Evolutionary conservation across 2,113 vertebrate species (phyloP).

Genomic region (Brachirus orientalis): DNA sequence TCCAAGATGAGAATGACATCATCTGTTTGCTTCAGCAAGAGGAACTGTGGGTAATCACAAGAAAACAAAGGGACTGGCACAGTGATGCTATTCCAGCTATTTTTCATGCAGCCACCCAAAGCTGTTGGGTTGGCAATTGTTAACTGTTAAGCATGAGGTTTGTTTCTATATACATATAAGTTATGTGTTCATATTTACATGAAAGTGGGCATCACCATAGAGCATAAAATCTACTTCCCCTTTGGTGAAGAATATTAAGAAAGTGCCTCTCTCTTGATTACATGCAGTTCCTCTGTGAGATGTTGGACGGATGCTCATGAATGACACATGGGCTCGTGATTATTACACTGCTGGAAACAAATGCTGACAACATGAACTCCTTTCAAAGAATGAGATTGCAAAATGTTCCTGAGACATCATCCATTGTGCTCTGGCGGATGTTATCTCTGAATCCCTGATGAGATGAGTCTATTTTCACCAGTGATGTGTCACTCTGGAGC

Average conservation of each 20-base stretch:
- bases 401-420: slow-evolving; percentile 32
- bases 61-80: slow-evolving; percentile 2
- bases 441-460: slow-evolving; percentile 31
- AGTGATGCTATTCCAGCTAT: slow-evolving; percentile 2
- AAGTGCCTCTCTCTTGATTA: too few species aligned
- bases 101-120: not conserved
- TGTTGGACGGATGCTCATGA: too few species aligned
- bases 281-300: too few species aligned
- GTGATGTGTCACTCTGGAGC: slow-evolving; percentile 19
- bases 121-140: not conserved
- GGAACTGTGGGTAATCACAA: slow-evolving; percentile 27
- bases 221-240: too few species aligned
- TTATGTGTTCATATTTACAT: too few species aligned
- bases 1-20: slow-evolving; percentile 6
- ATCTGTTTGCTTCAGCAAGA: not conserved
- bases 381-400: slow-evolving; percentile 12
- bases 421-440: slow-evolving; percentile 6
- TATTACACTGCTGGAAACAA: not conserved
- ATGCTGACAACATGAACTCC: not conserved
- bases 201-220: too few species aligned
- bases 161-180: too few species aligned
- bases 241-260: too few species aligned
- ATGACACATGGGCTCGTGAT: too few species aligned
- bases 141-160: not conserved
- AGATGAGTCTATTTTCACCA: slow-evolving; percentile 47